These are phyloP conservation scores for Cirrhinus mrigala DNA, from an alignment of 2,797 vertebrate species.

Conservation along the genomic window DNA sequence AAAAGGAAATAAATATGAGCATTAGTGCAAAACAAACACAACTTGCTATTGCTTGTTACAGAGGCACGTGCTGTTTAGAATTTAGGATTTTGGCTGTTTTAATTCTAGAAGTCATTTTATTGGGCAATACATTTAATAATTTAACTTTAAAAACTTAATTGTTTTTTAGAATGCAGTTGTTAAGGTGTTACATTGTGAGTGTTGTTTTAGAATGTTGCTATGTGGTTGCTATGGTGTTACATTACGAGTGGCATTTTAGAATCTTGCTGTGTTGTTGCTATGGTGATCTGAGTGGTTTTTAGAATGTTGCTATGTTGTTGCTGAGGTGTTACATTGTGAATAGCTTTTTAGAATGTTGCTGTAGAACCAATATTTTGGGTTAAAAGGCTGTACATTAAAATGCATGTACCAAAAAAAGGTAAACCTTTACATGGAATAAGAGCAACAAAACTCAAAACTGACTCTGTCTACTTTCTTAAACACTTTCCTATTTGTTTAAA, in stretches of 20 bases:
- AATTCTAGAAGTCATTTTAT: not conserved
- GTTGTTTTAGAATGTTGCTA: too few species aligned
- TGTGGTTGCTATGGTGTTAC: not conserved
- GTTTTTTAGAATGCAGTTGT: not conserved
- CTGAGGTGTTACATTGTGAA: too few species aligned
- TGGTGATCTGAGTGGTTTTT: not conserved
- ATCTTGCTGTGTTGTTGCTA: not conserved
- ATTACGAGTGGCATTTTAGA: not conserved
- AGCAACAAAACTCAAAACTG: not conserved
- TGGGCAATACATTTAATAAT: not conserved
- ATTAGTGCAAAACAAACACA: not conserved
- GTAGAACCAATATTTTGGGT: not conserved
- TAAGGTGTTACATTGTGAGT: not conserved
- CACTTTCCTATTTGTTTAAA: not conserved
- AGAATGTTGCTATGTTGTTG: too few species aligned
- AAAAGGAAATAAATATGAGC: slow-evolving; percentile 10
- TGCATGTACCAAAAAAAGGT: not conserved
- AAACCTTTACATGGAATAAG: not conserved
- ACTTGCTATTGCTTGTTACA: not conserved
- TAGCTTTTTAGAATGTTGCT: too few species aligned
- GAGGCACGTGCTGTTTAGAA: not conserved
- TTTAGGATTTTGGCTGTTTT: not conserved
- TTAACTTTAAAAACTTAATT: not conserved
- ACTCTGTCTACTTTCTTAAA: not conserved
- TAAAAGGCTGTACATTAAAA: not conserved